Evolutionary conservation across 2,797 vertebrate genomes (phyloP), one percentile per base, ranked within the genome.

Genomic region (Melanotaenia parkinsoni): DNA sequence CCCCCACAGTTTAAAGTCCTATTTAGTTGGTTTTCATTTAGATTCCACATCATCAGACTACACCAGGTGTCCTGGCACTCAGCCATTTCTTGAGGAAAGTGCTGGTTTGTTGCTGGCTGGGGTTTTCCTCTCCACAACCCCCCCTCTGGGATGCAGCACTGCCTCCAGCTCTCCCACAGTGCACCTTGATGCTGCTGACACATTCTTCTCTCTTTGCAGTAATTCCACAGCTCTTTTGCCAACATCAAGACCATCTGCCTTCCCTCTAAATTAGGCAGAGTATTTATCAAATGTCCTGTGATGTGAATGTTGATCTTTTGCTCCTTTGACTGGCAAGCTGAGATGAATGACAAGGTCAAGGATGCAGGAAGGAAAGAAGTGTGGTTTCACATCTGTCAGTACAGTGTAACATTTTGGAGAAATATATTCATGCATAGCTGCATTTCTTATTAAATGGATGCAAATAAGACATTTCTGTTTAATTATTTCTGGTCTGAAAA

Each of bases 271-370:
- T 85, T 62, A 77, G 79, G 72, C 16, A 45, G 63, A 38, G 64
- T 58, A 76, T 87, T 85, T 76, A 79, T 86, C 82, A 86, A 78
- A 86, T 13, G 76, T 54, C 72, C 40, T 53, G 72, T 58, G 60
- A 69, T 35, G 54, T 37, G 69, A 76, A 83, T 68, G 80, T 75
- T 63, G 74, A 87, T 80, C 61, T 14, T 16, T 63, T 3, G 45
- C 62, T 72, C 53, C 63, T 58, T 72, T 59, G 53, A 72, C 43
- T 63, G 28, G 28, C 62, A 58, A 67, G 69, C 75, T 5, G 5
- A 74, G 77, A 84, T 70, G 77, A 82, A 79, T 79, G 83, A 84
- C 79, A 86, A 83, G 83, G 73, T 80, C 82, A 70, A 64, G 74
- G 72, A 71, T 51, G 13, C 5, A 26, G 63, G 75, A 73, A 69